Evolutionary conservation across 2,888 invertebrate species (phyloP).

Genomic region (Gryllus longicercus): DNA sequence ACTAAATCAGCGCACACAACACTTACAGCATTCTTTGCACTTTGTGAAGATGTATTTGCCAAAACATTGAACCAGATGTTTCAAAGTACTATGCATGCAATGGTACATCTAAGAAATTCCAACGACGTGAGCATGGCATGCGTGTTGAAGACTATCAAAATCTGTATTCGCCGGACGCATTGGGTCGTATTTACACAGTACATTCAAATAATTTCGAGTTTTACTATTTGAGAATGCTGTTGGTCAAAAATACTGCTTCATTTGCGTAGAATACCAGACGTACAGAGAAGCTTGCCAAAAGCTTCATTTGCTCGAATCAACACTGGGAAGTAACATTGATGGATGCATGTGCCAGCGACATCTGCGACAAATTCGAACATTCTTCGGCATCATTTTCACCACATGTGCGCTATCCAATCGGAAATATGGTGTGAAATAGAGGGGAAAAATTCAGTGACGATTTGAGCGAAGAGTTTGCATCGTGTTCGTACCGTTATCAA

Average conservation of each 20-base stretch:
- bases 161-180: slow-evolving; percentile 30
- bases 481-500: no score
- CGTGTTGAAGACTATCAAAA: slow-evolving; percentile 32
- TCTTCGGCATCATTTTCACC: no score
- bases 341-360: no score
- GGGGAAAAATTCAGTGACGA: no score
- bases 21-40: no score
- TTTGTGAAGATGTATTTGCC: slow-evolving; percentile 31
- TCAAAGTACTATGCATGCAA: slow-evolving; percentile 38
- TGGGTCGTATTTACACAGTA: slow-evolving; percentile 43
- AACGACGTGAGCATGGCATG: slow-evolving; percentile 30
- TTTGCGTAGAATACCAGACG: slow-evolving; percentile 41
- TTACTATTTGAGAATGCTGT: slow-evolving; percentile 42
- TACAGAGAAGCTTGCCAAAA: slow-evolving; percentile 37
- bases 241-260: slow-evolving; percentile 44
- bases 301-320: no score
- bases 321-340: no score
- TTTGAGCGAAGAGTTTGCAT: no score
- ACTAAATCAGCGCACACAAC: neutral
- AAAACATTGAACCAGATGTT: slow-evolving; percentile 35
- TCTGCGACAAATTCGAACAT: no score
- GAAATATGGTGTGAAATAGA: no score
- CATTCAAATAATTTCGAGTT: slow-evolving; percentile 42
- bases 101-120: slow-evolving; percentile 17
- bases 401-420: no score